Evolutionary conservation across 2,797 vertebrate genomes (phyloP).

Genomic region (Clarias platycephalus): DNA sequence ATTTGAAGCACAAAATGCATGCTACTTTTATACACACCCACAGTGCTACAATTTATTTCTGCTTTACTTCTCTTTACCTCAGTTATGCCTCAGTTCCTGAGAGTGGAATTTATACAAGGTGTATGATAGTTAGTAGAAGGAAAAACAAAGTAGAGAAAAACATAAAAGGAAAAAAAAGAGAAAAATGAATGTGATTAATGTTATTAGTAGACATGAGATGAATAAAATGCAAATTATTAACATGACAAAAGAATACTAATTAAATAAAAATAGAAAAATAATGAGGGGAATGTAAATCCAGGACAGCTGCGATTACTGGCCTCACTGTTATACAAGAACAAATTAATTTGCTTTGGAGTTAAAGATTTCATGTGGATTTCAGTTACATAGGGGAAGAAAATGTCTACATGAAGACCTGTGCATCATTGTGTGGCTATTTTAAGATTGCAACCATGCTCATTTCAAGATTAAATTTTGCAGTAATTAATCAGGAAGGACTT

Average conservation of each 20-base stretch:
- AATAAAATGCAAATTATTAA: neutral
- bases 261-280: neutral
- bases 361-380: neutral
- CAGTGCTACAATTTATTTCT: neutral
- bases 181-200: neutral
- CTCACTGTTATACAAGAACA: neutral
- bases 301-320: neutral
- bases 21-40: slow-evolving; percentile 26
- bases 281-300: neutral
- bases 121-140: neutral
- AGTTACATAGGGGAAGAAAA: neutral
- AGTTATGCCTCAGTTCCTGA: slow-evolving; percentile 45
- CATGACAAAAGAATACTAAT: neutral
- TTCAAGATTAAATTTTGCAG: neutral
- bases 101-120: slow-evolving; percentile 38
- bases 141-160: slow-evolving; percentile 12
- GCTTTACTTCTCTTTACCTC: slow-evolving; percentile 46
- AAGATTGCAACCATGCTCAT: neutral
- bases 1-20: neutral
- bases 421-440: neutral
- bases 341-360: neutral
- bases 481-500: neutral
- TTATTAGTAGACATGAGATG: neutral
- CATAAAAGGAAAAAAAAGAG: neutral
- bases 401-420: neutral